Base-by-base conservation (phyloP, 2,888 invertebrate genomes). In the Scaptomyza reducta region DNA sequence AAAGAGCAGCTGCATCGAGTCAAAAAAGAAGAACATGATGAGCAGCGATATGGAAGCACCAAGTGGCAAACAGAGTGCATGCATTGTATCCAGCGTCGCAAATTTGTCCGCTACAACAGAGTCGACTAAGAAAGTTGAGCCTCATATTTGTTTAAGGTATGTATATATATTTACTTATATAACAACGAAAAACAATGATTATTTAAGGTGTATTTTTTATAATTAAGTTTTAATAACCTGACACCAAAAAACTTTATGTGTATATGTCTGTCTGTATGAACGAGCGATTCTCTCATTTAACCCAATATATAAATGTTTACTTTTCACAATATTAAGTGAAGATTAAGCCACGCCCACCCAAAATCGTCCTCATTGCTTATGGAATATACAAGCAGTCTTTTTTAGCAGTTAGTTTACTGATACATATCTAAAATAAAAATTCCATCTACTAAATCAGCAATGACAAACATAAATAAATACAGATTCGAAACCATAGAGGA, bases 11-110 rank as follows among this genome's bases (percentile, higher is more conserved):
- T 99, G 99, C 96, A 99, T 98, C 61, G 98, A 98, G 93, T 99
- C 99, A 91, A 99, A 99, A 93, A 98, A 99, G 94, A 99, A 98
- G 93, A 99, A 99, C 98, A 99, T 99, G 89, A 99, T 95, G 70
- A 99, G 95, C 74, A 99, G 94, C 69, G 98, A 98, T 86, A 98
- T 95, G 73, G 98, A 98, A 84, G 99, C 98, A 89, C 98, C 98
- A 74, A 98, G 93, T 63, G 99, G 99, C 91, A 99, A 94, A 93
- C 98, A 98, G 89, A 99, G 94, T 85, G 98, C 99, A 92, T 99
- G 99, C 95, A 98, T 97, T 65, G 98, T 97, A 92, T 98, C 98
- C 91, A 99, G 93, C 0, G 98, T 98, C 92, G 98, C 98, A 74
- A 98, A 96, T 92, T 95, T 94, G 93, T 93, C 88, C 89, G 89